phyloP scores from a whole-genome alignment of 92 coral and sea anemone genomes.

The Chrysogorgia sp. region DNA sequence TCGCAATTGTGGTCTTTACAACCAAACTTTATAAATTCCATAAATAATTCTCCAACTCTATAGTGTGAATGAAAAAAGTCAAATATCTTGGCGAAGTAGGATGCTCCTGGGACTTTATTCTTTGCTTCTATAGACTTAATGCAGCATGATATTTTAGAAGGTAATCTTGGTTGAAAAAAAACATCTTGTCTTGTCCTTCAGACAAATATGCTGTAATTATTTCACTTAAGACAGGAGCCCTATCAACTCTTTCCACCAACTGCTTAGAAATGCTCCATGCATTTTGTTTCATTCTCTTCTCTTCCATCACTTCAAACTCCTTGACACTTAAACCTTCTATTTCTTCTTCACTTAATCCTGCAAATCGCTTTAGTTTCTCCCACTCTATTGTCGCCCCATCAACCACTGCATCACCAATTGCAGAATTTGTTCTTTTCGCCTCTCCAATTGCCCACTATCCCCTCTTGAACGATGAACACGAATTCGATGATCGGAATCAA shows the following conservation, averaged over 20 bases:
- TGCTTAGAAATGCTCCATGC: slow-evolving; percentile 45
- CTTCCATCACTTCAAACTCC: slow-evolving; percentile 47
- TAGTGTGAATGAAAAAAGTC: slow-evolving; percentile 43
- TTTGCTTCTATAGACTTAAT: slow-evolving; percentile 24
- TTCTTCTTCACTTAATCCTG: slow-evolving; percentile 11
- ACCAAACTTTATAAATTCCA: slow-evolving; percentile 41
- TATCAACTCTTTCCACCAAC: slow-evolving; percentile 45
- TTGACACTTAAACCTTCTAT: slow-evolving; percentile 38
- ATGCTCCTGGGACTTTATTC: slow-evolving; percentile 50
- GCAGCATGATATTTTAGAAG: slow-evolving; percentile 26
- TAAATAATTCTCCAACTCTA: slow-evolving; percentile 33
- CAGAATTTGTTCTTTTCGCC: slow-evolving; percentile 46
- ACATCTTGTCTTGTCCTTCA: slow-evolving; percentile 37
- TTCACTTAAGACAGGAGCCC: slow-evolving; percentile 32
- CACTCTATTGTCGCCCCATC: slow-evolving; percentile 48
- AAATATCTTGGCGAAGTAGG: slow-evolving; percentile 52
- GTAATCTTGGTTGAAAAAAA: slow-evolving; percentile 46
- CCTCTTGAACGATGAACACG: slow-evolving; percentile 42
- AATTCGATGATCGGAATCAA: slow-evolving; percentile 38
- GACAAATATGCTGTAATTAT: slow-evolving; percentile 42
- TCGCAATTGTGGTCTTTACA: slow-evolving; percentile 30
- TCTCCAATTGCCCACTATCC: slow-evolving; percentile 49
- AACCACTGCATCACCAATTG: slow-evolving; percentile 47
- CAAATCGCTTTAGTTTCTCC: slow-evolving; percentile 40
- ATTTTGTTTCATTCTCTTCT: slow-evolving; percentile 41